phyloP scores from a whole-genome alignment of 2,797 vertebrate genomes.

The Gallinago stenura region DNA sequence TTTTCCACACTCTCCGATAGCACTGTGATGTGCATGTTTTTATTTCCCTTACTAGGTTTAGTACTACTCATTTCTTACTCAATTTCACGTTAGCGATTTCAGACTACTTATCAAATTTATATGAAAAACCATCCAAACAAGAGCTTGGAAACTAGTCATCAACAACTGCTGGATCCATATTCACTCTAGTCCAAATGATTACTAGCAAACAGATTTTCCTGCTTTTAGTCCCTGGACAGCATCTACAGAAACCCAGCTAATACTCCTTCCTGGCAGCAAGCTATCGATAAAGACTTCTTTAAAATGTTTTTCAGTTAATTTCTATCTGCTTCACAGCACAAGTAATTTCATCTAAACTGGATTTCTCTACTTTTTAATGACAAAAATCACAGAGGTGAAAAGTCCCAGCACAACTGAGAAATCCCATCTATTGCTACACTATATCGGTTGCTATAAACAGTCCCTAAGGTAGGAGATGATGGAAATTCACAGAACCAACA shows the following conservation, averaged over 20 bases:
- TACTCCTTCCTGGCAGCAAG: background rate
- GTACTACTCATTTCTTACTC: background rate
- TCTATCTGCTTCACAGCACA: background rate
- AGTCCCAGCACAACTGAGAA: background rate
- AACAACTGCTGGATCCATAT: background rate
- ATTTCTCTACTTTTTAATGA: background rate
- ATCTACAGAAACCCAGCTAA: background rate
- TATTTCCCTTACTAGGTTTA: background rate
- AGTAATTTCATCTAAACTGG: background rate
- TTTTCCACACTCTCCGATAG: rapidly evolving
- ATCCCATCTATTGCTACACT: background rate
- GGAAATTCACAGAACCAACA: background rate
- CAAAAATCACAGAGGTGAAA: background rate
- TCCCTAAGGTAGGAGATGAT: background rate
- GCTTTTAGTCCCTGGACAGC: background rate
- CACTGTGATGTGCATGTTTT: background rate
- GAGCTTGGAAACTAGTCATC: background rate
- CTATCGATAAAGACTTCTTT: background rate
- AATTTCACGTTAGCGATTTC: background rate
- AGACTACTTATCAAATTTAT: background rate
- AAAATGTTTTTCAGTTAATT: background rate
- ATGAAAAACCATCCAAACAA: background rate
- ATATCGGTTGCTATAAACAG: background rate
- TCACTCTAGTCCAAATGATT: background rate
- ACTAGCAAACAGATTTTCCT: background rate